Evolutionary conservation across 2,113 vertebrate genomes (phyloP).

Genomic region (Thermophis baileyi): DNA sequence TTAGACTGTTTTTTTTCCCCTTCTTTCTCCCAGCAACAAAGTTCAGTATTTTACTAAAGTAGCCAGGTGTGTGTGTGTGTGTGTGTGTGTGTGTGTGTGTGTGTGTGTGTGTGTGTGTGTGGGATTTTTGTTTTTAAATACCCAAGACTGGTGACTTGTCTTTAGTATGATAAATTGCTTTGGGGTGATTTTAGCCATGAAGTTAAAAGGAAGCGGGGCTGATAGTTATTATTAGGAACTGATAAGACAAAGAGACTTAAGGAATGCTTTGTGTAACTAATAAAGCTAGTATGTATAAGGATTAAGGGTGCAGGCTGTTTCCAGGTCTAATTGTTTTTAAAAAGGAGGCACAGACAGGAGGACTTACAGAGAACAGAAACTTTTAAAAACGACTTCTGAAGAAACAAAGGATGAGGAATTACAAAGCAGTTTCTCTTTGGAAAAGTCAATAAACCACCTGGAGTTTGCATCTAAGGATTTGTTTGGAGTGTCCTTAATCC

Average conservation of each 20-base stretch:
- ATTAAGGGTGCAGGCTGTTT: constrained; percentile 15
- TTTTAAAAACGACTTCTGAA: neutral
- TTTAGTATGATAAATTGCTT: constrained; percentile 27
- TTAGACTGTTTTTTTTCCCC: neutral
- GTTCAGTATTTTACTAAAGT: constrained; percentile 35
- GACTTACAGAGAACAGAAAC: neutral
- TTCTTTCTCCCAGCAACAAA: neutral
- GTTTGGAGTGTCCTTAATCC: neutral
- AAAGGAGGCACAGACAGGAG: neutral
- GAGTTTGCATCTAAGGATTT: neutral
- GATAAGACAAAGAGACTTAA: constrained; percentile 15
- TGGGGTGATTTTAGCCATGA: constrained; percentile 40
- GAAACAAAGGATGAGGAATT: neutral
- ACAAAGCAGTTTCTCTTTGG: neutral
- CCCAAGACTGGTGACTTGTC: constrained; percentile 1
- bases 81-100: no score
- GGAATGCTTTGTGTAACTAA: constrained; percentile 42
- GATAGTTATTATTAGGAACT: neutral
- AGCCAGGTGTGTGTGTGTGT: constrained; percentile 4
- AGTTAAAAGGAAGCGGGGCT: constrained; percentile 38
- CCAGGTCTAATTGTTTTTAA: neutral
- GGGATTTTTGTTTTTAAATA: neutral
- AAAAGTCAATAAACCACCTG: neutral
- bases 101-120: neutral
- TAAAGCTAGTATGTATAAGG: neutral